Conservation (phyloP, 1,140 invertebrate species). For the Chironomus striatipennis region DNA sequence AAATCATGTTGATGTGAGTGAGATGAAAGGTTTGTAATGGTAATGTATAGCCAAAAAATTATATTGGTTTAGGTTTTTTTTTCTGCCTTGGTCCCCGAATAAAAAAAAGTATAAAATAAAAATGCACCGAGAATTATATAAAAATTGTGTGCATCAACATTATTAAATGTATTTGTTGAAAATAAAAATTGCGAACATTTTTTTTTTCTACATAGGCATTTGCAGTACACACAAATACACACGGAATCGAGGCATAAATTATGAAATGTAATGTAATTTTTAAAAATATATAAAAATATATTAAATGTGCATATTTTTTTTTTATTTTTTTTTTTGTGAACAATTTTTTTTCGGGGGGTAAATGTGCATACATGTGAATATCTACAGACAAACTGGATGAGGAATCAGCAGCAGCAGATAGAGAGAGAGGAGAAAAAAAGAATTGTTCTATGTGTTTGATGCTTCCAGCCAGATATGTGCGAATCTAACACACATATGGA, state of each 20-base stretch:
- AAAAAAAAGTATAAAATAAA: background rate
- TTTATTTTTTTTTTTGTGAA: background rate
- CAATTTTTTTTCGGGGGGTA: too few species aligned
- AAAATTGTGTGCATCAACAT: background rate
- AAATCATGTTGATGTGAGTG: background rate
- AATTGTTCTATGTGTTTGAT: slow-evolving; percentile 7
- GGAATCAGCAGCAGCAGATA: too few species aligned
- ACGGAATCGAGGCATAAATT: background rate
- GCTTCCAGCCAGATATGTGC: background rate
- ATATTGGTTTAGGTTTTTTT: background rate
- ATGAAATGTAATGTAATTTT: slow-evolving; percentile 15
- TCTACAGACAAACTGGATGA: background rate
- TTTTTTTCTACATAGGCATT: background rate
- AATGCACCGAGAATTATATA: too few species aligned
- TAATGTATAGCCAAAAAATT: background rate
- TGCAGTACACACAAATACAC: slow-evolving; percentile 1
- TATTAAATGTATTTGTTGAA: background rate
- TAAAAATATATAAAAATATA: background rate
- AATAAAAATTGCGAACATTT: background rate
- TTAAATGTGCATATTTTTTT: slow-evolving; percentile 3
- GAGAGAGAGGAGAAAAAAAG: background rate
- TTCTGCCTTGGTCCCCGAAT: background rate
- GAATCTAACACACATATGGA: background rate
- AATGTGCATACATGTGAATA: too few species aligned
- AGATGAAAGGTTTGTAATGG: too few species aligned